Evolutionary conservation across 92 coral and sea anemone genomes (phyloP), one percentile per base, ranked within the genome.

Genomic region (Pocillopora grandis): DNA sequence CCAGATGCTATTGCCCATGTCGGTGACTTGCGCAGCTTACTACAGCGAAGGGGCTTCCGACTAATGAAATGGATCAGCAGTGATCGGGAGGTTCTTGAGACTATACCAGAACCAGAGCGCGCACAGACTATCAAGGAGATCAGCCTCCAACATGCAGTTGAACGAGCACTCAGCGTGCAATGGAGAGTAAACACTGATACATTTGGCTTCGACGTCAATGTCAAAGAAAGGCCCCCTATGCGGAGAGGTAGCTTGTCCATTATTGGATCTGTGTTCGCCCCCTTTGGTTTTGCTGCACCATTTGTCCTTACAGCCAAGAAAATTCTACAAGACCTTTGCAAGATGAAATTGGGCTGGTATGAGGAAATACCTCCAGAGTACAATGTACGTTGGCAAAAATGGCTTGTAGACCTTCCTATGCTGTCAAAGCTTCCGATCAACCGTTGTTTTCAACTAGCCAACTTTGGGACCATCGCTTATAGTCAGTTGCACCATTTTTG

Each of bases 1-100:
- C 10, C 3, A n/a, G 75, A 78, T 5, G 83, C 83, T 23, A 5
- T 78, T 21, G 7, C 12, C 9, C 83, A 55, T 13, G 83, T 78
- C 60, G 21, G 36, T 23, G 70, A 78, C 19, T 64, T 60, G 55
- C 58, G 18, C 19, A 20, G 20, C 17, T 62, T 80, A 36, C 36
- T 81, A 23, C 17, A 52, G 78, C 61, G 70, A 59, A 86, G 86
- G 55, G 89, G 89, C 14, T 86, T 86, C 52, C 56, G 61, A 1
- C 27, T 80, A 83, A 83, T 27, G 27, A 27, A 27, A 27, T 27
- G 27, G 27, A 27, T 27, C 36, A 75, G 83, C 52, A 27, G 27
- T 27, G 27, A 27, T 27, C 42, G 74, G 18, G 69, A 7, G 20
- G 83, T 84, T 55, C n/a, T 75, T 10, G 23, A 73, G 58, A 59